These are phyloP conservation scores for Catharus ustulatus DNA, from an alignment of 2,797 vertebrate genomes.

Conservation along the genomic window DNA sequence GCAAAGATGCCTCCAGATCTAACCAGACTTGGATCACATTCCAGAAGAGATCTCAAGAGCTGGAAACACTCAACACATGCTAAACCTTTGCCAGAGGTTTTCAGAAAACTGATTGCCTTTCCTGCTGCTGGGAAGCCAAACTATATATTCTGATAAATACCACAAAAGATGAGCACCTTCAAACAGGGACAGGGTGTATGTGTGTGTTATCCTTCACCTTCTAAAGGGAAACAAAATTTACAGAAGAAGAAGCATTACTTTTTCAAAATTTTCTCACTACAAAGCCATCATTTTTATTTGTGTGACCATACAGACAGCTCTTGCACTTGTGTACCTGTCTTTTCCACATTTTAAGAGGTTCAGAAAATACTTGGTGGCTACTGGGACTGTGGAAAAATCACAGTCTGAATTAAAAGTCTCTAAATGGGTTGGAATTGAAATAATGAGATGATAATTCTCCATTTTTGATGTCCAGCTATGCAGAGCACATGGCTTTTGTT, in stretches of 20 bases:
- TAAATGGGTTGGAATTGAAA: not conserved
- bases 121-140: not conserved
- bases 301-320: not conserved
- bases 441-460: not conserved
- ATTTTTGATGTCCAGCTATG: not conserved
- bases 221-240: not conserved
- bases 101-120: not conserved
- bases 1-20: not conserved
- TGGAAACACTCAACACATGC: not conserved
- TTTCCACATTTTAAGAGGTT: not conserved
- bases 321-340: not conserved
- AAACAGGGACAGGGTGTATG: not conserved
- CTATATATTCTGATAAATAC: not conserved
- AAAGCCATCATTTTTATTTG: not conserved
- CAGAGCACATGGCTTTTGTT: not conserved
- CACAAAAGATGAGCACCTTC: not conserved
- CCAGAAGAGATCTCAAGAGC: not conserved
- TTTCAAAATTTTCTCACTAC: not conserved
- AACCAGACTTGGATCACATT: not conserved
- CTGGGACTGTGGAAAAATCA: not conserved
- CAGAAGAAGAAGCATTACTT: not conserved
- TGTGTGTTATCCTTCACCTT: not conserved
- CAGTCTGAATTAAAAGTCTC: not conserved
- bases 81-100: not conserved
- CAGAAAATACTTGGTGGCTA: not conserved